phyloP scores from a whole-genome alignment of 2,113 vertebrate genomes.

The Indicator maculatus region DNA sequence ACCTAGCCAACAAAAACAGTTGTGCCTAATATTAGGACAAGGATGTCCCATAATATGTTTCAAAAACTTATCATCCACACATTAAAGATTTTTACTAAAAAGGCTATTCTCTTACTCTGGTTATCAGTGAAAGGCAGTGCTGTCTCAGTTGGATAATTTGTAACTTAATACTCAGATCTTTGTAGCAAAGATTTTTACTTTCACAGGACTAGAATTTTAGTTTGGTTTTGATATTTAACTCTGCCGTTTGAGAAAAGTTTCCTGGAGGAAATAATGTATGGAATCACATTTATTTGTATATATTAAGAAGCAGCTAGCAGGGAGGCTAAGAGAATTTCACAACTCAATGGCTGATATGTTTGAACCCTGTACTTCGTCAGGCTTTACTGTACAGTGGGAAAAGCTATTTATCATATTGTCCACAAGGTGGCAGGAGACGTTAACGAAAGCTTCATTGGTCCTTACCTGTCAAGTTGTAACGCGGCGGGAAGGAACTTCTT shows the following conservation, averaged over 20 bases:
- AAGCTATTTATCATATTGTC: neutral
- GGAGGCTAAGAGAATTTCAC: neutral
- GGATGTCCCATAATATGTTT: neutral
- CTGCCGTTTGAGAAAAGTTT: neutral
- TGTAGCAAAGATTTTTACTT: neutral
- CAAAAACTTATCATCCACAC: neutral
- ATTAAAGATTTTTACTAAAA: neutral
- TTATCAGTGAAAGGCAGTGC: neutral
- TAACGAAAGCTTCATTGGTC: neutral
- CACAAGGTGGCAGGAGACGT: slow-evolving; percentile 79
- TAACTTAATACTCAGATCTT: neutral
- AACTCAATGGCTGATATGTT: neutral
- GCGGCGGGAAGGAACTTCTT: too few species aligned
- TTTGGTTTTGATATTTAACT: neutral
- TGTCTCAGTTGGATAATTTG: neutral
- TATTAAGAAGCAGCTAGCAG: neutral
- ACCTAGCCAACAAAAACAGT: neutral
- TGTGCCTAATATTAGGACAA: neutral
- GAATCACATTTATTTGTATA: neutral
- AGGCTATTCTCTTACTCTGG: neutral
- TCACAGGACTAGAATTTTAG: neutral
- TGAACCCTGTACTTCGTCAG: neutral
- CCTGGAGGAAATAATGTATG: neutral
- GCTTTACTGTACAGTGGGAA: fast-evolving
- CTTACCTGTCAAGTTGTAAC: fast-evolving